A percentile compares a stretch with the other conserved stretches of the same genome.
Evolutionary conservation across 92 coral and sea anemone species (phyloP).

Genomic region (Metridium senile): DNA sequence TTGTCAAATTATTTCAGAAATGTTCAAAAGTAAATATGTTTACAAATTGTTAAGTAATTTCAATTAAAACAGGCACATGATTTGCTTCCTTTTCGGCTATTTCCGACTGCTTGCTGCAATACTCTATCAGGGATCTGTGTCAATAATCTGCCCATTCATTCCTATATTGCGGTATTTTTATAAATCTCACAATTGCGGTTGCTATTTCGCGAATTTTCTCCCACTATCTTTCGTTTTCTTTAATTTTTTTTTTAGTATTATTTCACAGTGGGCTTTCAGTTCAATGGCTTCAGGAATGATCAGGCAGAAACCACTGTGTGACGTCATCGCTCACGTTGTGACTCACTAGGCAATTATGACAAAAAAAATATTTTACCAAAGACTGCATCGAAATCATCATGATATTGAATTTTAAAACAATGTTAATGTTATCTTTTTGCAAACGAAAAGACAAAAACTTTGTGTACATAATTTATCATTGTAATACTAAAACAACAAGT

Average conservation of each 20-base stretch:
- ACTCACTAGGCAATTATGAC: not conserved
- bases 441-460: constrained; percentile 1
- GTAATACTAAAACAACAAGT: constrained; percentile 10
- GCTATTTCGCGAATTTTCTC: not conserved
- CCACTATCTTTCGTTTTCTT: too few species aligned
- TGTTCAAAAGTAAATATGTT: not conserved
- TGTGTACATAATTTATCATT: not conserved
- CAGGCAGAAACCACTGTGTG: not conserved
- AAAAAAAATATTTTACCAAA: not conserved
- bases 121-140: too few species aligned
- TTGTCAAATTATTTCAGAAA: not conserved
- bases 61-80: not conserved
- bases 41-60: not conserved
- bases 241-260: too few species aligned
- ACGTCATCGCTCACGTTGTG: not conserved
- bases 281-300: not conserved
- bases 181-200: too few species aligned
- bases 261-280: not conserved
- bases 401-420: not conserved
- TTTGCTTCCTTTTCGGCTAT: too few species aligned
- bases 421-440: not conserved
- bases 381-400: not conserved
- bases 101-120: too few species aligned
- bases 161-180: too few species aligned
- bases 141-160: not conserved